Evolutionary conservation across 2,113 vertebrate genomes (phyloP).

Genomic region (Cranoglanis bouderius): DNA sequence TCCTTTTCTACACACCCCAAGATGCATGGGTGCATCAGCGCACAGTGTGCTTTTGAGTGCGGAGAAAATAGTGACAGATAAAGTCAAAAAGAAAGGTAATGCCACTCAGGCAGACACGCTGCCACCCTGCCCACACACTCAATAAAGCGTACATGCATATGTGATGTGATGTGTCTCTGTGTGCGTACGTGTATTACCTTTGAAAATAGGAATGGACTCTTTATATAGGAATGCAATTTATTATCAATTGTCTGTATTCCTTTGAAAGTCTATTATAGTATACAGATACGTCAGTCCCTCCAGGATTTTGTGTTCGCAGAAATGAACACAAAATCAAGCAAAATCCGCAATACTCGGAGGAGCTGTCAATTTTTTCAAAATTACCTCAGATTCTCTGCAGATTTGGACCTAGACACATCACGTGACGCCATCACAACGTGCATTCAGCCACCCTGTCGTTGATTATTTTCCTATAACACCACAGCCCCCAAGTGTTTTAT

Average conservation of each 20-base stretch:
- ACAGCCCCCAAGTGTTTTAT: not conserved
- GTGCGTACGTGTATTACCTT: not conserved
- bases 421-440: no score
- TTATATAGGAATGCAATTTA: not conserved
- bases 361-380: no score
- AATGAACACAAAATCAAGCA: no score
- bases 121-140: conserved; percentile 1
- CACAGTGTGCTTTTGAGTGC: conserved; percentile 37
- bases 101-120: conserved; percentile 26
- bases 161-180: not conserved
- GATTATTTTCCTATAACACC: not conserved
- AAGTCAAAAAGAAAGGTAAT: conserved; percentile 52
- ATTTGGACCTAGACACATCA: no score
- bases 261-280: not conserved
- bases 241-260: not conserved
- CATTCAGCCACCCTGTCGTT: no score
- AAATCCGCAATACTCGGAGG: no score
- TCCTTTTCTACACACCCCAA: conserved; percentile 45
- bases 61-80: conserved; percentile 48
- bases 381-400: no score
- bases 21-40: conserved; percentile 40
- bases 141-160: not conserved
- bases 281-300: no score
- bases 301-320: no score
- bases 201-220: not conserved